These are phyloP conservation scores for Potamilus streckersoni DNA, from an alignment of 1,140 invertebrate species.

Conservation along the genomic window DNA sequence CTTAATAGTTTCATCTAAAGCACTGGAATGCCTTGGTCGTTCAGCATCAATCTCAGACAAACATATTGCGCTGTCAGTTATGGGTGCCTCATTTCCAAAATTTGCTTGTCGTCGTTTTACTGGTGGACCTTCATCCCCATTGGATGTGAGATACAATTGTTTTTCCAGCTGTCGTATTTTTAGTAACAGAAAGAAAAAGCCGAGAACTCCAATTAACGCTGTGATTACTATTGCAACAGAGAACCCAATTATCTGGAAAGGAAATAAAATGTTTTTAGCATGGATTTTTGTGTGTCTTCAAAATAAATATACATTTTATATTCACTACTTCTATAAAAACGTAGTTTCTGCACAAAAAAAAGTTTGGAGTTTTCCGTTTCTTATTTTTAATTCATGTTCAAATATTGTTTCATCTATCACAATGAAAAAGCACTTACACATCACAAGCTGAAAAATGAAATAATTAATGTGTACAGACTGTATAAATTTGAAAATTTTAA, in stretches of 20 bases:
- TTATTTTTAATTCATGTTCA: too few species aligned
- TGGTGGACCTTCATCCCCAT: neutral
- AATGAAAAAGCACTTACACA: too few species aligned
- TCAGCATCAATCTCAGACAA: constrained; percentile 6
- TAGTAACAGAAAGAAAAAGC: neutral
- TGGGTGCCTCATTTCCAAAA: neutral
- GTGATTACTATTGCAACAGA: neutral
- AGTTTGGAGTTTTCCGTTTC: too few species aligned
- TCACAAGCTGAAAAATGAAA: too few species aligned
- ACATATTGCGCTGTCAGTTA: constrained; percentile 17
- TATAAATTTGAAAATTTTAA: too few species aligned
- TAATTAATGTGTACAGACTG: too few species aligned
- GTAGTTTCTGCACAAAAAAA: too few species aligned
- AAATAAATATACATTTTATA: too few species aligned
- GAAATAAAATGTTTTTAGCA: neutral
- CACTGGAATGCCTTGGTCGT: neutral
- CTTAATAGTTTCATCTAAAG: neutral
- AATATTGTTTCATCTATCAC: too few species aligned
- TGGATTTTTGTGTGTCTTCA: too few species aligned
- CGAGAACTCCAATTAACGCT: neutral
- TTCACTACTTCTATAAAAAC: too few species aligned
- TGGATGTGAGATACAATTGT: neutral
- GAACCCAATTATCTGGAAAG: neutral
- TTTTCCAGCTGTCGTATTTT: constrained; percentile 22
- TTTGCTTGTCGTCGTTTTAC: neutral